Evolutionary conservation across 2,888 invertebrate species (phyloP), one percentile per base, ranked within the genome.

Genomic region (Pseudanteris insignis): DNA sequence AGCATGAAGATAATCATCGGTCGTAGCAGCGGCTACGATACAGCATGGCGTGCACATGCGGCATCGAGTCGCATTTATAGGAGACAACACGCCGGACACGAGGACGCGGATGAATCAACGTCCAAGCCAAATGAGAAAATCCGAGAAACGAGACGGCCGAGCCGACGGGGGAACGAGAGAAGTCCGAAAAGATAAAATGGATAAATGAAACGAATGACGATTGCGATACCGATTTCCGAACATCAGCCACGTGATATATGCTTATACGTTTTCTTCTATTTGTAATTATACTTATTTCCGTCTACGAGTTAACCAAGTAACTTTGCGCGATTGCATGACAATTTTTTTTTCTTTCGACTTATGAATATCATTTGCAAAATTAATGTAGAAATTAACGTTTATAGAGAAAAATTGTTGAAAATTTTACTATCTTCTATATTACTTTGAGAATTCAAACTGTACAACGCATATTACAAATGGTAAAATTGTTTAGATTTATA

Each of bases 71-170:
- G 40, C 53, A 64, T 53, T 55, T 55, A 38, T 46, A 57, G 68
- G 62, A 66, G 68, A 55, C 55, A 55, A 70, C 67, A 65, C 53
- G 65, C 62, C 57, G 46, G 64, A 61, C 64, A 61, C 50, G 58
- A 62, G 62, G 66, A 70, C 67, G 65, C 63, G 70, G 68, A 72
- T 71, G 74, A 73, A 75, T 75, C 73, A 73, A 75, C 74, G 73
- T 74, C 74, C 48, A 58, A 61, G 40, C 32, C 66, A 55, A 66
- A 66, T 63, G 64, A 61, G 59, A 53, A 46, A 46, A 38, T 21
- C 33, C n/a, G 50, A 63, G 62, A 62, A 48, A 57, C 5, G 51
- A 53, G 40, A 32, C 47, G 14, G 30, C 43, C 24, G 3, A 18
- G 18, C 6, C 18, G 18, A 6, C 18, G 18, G 6, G 18, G 18